A percentile compares a stretch with the other conserved stretches of the same genome.
Evolutionary conservation across 2,113 vertebrate genomes (phyloP).

Genomic region (Cavia aperea): DNA sequence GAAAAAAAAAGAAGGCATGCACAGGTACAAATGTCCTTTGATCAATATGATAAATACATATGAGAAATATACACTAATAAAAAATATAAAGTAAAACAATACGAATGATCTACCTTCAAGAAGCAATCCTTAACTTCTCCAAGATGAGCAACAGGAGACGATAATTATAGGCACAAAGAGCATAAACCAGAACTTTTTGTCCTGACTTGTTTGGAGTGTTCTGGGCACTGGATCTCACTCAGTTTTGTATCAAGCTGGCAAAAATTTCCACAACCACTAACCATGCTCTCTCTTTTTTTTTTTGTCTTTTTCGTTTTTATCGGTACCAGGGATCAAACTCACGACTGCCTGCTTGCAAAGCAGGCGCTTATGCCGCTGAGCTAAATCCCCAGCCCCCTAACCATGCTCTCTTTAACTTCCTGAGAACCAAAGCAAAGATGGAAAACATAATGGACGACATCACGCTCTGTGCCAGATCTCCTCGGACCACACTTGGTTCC

Average conservation of each 20-base stretch:
- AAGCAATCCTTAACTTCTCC: neutral
- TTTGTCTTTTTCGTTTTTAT: too few species aligned
- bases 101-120: neutral
- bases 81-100: neutral
- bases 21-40: neutral
- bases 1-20: neutral
- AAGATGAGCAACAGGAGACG: neutral
- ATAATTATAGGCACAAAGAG: neutral
- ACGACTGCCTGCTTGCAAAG: too few species aligned
- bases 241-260: neutral
- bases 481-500: constrained; percentile 15
- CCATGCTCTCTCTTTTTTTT: too few species aligned
- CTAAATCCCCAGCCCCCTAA: too few species aligned
- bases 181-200: neutral
- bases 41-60: neutral
- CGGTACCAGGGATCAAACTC: too few species aligned
- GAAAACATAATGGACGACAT: neutral
- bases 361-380: too few species aligned
- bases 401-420: neutral
- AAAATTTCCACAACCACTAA: neutral
- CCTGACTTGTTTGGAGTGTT: neutral
- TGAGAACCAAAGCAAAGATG: neutral
- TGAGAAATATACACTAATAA: neutral
- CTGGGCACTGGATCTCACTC: neutral
- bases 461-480: neutral